Evolutionary conservation across 2,113 vertebrate species (phyloP), one percentile per base, ranked within the genome.

Genomic region (Macquaria ambigua): DNA sequence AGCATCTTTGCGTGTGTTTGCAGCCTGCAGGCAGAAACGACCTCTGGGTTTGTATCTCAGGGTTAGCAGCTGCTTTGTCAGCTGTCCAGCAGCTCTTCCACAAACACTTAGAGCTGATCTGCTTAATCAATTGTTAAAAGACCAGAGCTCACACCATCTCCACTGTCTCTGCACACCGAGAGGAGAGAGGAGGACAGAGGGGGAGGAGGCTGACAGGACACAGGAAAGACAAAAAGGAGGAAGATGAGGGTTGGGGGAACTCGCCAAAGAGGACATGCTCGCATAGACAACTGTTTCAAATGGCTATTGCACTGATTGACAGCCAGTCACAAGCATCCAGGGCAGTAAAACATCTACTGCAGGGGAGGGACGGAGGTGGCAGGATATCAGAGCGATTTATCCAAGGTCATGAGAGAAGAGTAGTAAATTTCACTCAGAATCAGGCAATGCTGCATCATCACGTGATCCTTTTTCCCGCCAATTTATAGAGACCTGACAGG

Each of bases 321-420:
- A 83, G 80, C 53, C 6, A 28, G 58, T 74, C 85, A 77, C 61
- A 50, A 68, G 72, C 83, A 81, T 78, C 72, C 48, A 34, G 64
- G 73, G 77, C 87, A 77, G 76, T 90, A 71, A 88, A 86, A 81
- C 28, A 21, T 87, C 84, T 76, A 90, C 62, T 80, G 81, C 85
- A 55, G 76, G 63, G 68, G 69, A 50, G 73, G 53, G 78, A 31
- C 2, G 12, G 37, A 9, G 62, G 21, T 43, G 67, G 73, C 28
- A 12, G 56, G 69, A 82, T 74, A 87, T 89, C 84, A 73, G 68
- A 80, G 87, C 63, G 28, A 87, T 92, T 55, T 63, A 83, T 78
- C 83, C 94, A 95, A 93, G 93, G 93, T 95, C 93, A 88, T 28
- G 41, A 43, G 73, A 66, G 72, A 77, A 25, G 50, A 74, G 87